Conservation (phyloP, 2,113 vertebrate genomes). For the Cepphus grylle region DNA sequence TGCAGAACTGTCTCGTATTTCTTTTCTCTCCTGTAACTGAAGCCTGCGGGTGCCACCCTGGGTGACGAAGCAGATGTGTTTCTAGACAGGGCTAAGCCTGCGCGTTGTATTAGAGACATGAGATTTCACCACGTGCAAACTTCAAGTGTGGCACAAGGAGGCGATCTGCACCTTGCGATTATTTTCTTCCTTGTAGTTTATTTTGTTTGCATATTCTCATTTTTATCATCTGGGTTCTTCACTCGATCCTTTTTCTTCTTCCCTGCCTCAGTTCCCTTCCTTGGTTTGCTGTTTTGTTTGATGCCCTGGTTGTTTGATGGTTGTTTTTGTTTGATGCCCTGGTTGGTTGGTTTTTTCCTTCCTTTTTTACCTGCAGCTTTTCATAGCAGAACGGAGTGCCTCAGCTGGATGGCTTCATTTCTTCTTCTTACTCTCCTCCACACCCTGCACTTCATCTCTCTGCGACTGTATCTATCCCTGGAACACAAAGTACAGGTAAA, state of each 20-base stretch:
- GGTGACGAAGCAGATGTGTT: background rate
- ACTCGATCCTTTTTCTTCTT: background rate
- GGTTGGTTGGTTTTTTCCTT: no score
- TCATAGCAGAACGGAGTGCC: background rate
- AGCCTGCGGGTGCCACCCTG: background rate
- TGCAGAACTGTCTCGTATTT: background rate
- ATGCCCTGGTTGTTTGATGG: background rate
- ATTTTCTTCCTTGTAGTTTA: background rate
- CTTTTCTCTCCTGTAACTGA: background rate
- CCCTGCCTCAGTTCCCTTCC: background rate
- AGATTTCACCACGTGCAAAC: background rate
- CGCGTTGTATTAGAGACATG: accelerated
- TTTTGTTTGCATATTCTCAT: background rate
- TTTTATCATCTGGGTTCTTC: background rate
- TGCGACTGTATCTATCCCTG: accelerated
- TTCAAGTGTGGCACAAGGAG: background rate
- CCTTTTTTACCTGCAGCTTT: background rate
- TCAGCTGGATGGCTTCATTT: background rate
- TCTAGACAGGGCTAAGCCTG: background rate
- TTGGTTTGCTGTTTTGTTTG: background rate
- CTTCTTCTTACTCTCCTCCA: background rate
- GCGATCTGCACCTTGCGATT: background rate
- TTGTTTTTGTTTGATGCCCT: no score
- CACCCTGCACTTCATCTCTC: background rate
- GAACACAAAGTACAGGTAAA: accelerated